These are phyloP conservation scores for Cyclura pinguis DNA, from an alignment of 2,797 vertebrate genomes.

Conservation along the genomic window DNA sequence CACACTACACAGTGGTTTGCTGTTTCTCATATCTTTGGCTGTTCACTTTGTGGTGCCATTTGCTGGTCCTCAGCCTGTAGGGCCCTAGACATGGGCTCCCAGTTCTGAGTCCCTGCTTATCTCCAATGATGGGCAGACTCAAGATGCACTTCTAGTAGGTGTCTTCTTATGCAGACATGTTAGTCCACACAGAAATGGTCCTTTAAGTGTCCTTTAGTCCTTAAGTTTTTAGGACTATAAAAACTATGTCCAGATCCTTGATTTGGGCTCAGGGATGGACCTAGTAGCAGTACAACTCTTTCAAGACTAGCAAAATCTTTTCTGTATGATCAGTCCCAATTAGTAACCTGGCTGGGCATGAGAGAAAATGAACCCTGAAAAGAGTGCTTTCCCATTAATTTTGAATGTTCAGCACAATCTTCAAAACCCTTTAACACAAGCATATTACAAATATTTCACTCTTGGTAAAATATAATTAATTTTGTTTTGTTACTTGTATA, in stretches of 20 bases:
- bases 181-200: not conserved
- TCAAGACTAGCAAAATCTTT: not conserved
- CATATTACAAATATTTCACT: not conserved
- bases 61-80: not conserved
- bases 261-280: not conserved
- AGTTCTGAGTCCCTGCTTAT: not conserved
- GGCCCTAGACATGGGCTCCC: not conserved
- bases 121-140: not conserved
- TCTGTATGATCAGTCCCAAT: not conserved
- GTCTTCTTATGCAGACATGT: not conserved
- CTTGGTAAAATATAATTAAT: not conserved
- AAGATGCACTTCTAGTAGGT: not conserved
- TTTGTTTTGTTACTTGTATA: not conserved
- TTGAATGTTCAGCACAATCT: conserved; percentile 11
- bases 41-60: not conserved
- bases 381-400: conserved; percentile 37
- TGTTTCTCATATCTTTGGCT: not conserved
- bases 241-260: not conserved
- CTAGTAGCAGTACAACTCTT: not conserved
- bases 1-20: not conserved
- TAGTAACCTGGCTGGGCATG: not conserved
- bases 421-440: conserved; percentile 14
- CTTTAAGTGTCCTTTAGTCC: not conserved
- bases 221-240: not conserved
- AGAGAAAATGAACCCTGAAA: not conserved